These are phyloP conservation scores for Syngnathus acus DNA, from an alignment of 2,797 vertebrate species.

Conservation along the genomic window DNA sequence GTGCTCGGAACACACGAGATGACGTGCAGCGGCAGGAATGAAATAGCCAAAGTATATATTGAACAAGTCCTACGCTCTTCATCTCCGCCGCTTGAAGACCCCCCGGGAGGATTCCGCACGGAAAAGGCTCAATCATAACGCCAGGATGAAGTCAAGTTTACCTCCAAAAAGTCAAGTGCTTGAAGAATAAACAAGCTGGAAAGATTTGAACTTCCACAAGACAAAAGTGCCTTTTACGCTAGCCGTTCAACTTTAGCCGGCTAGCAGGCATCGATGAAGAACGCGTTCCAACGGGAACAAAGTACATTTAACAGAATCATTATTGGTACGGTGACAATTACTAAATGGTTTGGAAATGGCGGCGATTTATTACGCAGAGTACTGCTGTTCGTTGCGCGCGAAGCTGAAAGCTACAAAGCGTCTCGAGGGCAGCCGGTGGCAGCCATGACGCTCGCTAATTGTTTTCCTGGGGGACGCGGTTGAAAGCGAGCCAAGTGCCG, in stretches of 20 bases:
- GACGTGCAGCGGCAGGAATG: neutral
- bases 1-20: neutral
- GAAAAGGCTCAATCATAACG: neutral
- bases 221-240: neutral
- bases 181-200: neutral
- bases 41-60: neutral
- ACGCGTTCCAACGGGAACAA: too few relatives aligned
- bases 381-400: neutral
- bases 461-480: neutral
- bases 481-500: neutral
- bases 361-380: neutral
- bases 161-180: neutral
- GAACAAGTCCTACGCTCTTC: neutral
- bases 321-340: neutral
- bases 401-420: neutral
- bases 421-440: constrained; percentile 1
- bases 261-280: too few relatives aligned
- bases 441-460: neutral
- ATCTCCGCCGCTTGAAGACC: neutral
- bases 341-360: neutral
- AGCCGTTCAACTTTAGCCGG: too few relatives aligned
- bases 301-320: neutral
- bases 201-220: neutral
- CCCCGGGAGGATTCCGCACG: neutral
- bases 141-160: neutral